Evolutionary conservation across 2,888 invertebrate genomes (phyloP).

Genomic region (Zygogramma bicolorata): DNA sequence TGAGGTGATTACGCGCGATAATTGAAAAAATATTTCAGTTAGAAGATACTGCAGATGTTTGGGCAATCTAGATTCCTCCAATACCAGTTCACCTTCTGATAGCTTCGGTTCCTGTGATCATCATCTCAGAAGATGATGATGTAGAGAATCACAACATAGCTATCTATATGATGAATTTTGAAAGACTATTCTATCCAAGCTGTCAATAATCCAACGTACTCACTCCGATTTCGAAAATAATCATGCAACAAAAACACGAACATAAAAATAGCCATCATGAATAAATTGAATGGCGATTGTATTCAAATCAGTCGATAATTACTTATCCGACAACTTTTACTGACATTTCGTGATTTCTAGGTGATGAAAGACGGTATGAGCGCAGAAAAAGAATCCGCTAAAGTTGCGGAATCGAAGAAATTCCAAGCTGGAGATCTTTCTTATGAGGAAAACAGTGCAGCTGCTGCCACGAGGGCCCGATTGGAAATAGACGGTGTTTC

Average conservation of each 20-base stretch:
- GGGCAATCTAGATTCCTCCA: too few relatives aligned
- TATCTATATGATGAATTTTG: too few relatives aligned
- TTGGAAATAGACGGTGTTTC: slow-evolving; percentile 87
- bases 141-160: too few relatives aligned
- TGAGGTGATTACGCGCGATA: too few relatives aligned
- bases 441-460: slow-evolving; percentile 83
- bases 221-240: not conserved
- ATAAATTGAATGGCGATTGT: slow-evolving; percentile 22
- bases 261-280: not conserved
- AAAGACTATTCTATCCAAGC: too few relatives aligned
- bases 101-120: too few relatives aligned
- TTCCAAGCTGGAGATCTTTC: slow-evolving; percentile 86
- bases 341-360: slow-evolving; percentile 54
- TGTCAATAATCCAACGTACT: too few relatives aligned
- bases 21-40: too few relatives aligned
- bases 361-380: slow-evolving; percentile 86
- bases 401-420: slow-evolving; percentile 78
- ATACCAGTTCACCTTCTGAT: too few relatives aligned
- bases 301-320: slow-evolving; percentile 20
- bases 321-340: not conserved
- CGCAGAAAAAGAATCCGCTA: slow-evolving; percentile 81
- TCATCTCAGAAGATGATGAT: too few relatives aligned
- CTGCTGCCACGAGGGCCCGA: slow-evolving; percentile 82
- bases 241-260: not conserved
- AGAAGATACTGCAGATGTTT: too few relatives aligned